Percentiles rank a stretch among this genome's conserved stretches.
These are phyloP conservation scores for Argyrosomus regius DNA, from an alignment of 2,797 vertebrate genomes.

Conservation along the genomic window DNA sequence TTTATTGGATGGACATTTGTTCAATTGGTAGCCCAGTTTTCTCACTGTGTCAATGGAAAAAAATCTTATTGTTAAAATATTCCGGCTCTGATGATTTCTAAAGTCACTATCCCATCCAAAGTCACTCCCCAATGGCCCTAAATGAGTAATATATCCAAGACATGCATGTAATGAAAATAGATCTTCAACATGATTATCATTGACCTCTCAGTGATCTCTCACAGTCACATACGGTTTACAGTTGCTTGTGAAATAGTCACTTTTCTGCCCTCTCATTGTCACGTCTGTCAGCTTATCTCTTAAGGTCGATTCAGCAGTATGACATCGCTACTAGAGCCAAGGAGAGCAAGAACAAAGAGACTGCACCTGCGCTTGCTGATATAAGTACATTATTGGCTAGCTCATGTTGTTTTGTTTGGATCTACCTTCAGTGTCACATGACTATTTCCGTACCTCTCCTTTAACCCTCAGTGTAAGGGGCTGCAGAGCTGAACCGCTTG, in stretches of 20 bases:
- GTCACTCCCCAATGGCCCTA: conserved; percentile 36
- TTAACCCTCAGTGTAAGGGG: conserved; percentile 55
- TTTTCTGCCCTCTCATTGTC: conserved; percentile 55
- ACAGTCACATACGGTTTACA: conserved; percentile 62
- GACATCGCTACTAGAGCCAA: conserved; percentile 69
- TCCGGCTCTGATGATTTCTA: conserved; percentile 43
- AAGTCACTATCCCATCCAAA: conserved; percentile 57
- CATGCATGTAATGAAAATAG: conserved; percentile 71
- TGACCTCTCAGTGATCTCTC: conserved; percentile 60
- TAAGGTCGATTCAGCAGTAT: conserved; percentile 58
- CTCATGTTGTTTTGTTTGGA: conserved; percentile 70
- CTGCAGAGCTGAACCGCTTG: conserved; percentile 73
- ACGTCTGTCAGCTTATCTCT: conserved; percentile 60
- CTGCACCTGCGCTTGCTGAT: conserved; percentile 63
- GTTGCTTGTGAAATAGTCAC: conserved; percentile 68
- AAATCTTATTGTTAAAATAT: conserved; percentile 26
- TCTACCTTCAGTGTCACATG: conserved; percentile 72
- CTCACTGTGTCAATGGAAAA: conserved; percentile 30
- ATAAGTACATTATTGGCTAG: conserved; percentile 58
- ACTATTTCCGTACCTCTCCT: conserved; percentile 66
- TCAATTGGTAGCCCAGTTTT: conserved; percentile 54
- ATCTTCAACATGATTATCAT: conserved; percentile 49
- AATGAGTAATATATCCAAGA: conserved; percentile 45
- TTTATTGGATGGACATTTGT: conserved; percentile 41
- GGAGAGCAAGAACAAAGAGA: conserved; percentile 69